Percentiles rank a stretch among this genome's conserved stretches.
These are phyloP conservation scores for Eptesicus fuscus DNA, from an alignment of 2,113 vertebrate species.

Conservation along the genomic window DNA sequence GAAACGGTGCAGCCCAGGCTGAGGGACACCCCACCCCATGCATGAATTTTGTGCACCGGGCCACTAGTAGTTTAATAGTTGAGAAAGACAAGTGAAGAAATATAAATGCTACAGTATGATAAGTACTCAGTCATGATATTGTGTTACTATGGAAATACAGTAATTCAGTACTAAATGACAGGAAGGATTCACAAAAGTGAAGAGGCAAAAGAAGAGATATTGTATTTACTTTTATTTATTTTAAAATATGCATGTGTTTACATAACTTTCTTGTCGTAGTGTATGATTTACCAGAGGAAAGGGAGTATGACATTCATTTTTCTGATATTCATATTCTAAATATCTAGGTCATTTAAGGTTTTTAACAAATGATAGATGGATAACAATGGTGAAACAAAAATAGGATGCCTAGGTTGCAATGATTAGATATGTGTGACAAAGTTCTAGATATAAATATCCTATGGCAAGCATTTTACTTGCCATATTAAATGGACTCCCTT, in stretches of 20 bases:
- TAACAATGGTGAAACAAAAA: conserved; percentile 26
- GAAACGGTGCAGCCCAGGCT: too few species aligned
- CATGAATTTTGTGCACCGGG: too few species aligned
- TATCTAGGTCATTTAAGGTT: background rate
- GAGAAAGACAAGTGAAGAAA: background rate
- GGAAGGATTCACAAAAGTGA: conserved; percentile 14
- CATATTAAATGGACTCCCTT: background rate
- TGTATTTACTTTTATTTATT: conserved; percentile 36
- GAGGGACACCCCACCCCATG: too few species aligned
- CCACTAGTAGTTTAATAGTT: background rate
- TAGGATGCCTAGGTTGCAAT: background rate
- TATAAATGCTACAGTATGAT: background rate
- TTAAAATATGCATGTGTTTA: conserved; percentile 13
- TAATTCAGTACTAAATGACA: background rate
- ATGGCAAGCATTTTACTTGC: background rate
- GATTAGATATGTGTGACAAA: background rate
- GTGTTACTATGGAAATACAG: background rate
- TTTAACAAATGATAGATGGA: conserved; percentile 3
- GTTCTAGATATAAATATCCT: conserved; percentile 12
- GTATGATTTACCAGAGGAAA: background rate
- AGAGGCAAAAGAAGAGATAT: background rate
- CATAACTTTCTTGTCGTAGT: background rate
- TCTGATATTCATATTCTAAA: background rate
- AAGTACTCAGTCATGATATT: background rate
- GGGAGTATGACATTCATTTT: background rate